Base-by-base conservation (phyloP, 2,797 vertebrate species). In the Crax fasciolata region DNA sequence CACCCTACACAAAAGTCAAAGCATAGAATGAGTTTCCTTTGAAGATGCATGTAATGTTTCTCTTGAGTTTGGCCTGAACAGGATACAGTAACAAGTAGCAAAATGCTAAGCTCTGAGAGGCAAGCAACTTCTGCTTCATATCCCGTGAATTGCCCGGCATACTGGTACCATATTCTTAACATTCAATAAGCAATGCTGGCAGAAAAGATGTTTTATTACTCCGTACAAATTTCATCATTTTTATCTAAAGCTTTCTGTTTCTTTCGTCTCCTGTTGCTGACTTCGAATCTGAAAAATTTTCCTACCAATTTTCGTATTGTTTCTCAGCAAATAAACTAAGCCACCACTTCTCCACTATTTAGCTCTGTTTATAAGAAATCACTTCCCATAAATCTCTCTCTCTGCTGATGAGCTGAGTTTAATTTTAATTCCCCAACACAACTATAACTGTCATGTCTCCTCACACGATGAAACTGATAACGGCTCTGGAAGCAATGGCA, bases 1-100 rank as follows among this genome's bases (percentile, higher is more conserved):
- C 93, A 84, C 99, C 99, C 99, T 99, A 95, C 10, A 68, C 62
- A 84, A 92, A 95, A 55, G 68, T 77, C 49, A 86, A 96, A 96
- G 54, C n/a, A 87, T 13, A 96, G 20, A 94, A 90, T 93, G 85
- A 97, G 72, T 51, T 94, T 48, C 73, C 17, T 95, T 73, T 75
- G 66, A 90, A 66, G 19, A 49, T 83, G 13, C 25, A 9, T 3
- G 5, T 48, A 30, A 78, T 46, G 7, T 7, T 77, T 28, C 27
- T 59, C 32, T 21, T 62, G 19, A 41, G 59, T 62, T 72, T 58
- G 15, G 16, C 30, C n/a, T 39, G 39, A 85, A 28, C 6, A 7
- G 16, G 17, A 9, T 48, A 25, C 43, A 63, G 10, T 46, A 73
- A 81, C 76, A 66, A 1, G 3, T 1, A 89, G 38, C n/a, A 63